Base-by-base conservation (phyloP, 2,797 vertebrate genomes). In the Botia almorhae region DNA sequence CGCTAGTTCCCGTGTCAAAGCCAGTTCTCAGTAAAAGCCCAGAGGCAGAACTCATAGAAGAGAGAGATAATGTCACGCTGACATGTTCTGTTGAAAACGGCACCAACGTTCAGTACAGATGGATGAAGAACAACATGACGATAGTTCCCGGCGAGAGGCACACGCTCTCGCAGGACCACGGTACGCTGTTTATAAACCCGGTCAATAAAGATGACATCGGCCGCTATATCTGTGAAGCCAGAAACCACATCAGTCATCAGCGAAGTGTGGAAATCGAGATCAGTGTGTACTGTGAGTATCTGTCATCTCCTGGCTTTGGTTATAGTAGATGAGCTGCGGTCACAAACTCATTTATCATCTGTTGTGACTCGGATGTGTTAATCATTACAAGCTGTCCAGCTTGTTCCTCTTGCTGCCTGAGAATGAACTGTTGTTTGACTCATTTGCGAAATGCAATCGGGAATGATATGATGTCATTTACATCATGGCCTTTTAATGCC, bases 281-380 rank as follows among this genome's bases (percentile, higher is more conserved):
- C 78, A 95, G 85, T 14, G 96, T 99, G 86, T 99, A 95, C 86
- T 99, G 97, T 99, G 86, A 99, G 97, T 97, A 89, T 2, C 56
- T 7, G 6, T 7, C 21, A 13, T 74, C 16, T 33, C 50, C 14
- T 76, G 6, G 46, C 17, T 67, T 64, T 12, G 13, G 26, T 36
- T 64, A 64, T 19, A 43, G 3, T 19, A 43, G 63, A 65, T 65
- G 33, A 39, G 29, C 61, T 17, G 29, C 13, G 17, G 11, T 17
- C n/a, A 17, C 3, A 55, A 39, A 46, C n/a, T 67, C 10, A 39
- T 46, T 67, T 46, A 61, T 79, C 17, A 55, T 50, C 51, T 19
- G 46, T 63, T n/a, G 55, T 50, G 29, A 26, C 58, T 46, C 74
- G 14, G 14, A 13, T 74, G 84, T 86, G 84, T 87, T 90, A 87